Evolutionary conservation across 2,888 invertebrate genomes (phyloP), one percentile per base, ranked within the genome.

Genomic region (Cryptophagus acutangulus): DNA sequence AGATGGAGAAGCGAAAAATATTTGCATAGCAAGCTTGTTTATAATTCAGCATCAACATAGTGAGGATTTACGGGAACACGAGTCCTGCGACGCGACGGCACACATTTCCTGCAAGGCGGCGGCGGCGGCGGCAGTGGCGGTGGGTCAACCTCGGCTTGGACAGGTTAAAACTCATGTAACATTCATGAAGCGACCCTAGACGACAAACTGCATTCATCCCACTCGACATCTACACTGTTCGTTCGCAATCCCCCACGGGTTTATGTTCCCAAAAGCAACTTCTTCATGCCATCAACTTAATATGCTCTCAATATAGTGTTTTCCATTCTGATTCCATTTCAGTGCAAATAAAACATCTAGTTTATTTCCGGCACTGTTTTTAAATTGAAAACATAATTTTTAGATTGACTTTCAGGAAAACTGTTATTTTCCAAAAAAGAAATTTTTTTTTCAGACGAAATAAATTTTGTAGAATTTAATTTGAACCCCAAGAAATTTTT

Each of bases 101-200:
- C 36, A 46, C 40, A 43, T 48, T 41, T 33, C 33, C 38, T 35
- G 38, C 17, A 38, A 43, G 31, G 12, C 6, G 9, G 9, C n/a
- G 26, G 12, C 10, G 12, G 26, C n/a, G 12, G 9, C 20, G 20
- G 9, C n/a, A 26, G 10, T 26, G 12, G 43, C 44, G 42, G 41
- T 29, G 51, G 49, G 47, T 45, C 48, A 45, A 39, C 46, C 33
- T 40, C 39, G 40, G 41, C 40, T 41, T 38, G 52, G 49, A 50
- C 51, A 54, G 48, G 50, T 56, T 56, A 51, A 54, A 48, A 40
- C 53, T 58, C 54, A 58, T 58, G 56, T 55, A 46, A 56, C 52
- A 58, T 58, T 58, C 56, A 58, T 58, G 54, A 55, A 48, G 49
- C 51, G 45, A 47, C 49, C 51, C 51, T 13, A 49, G 50, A 45